Evolutionary conservation across 2,113 vertebrate species (phyloP), one percentile per base, ranked within the genome.

Genomic region (Bucco capensis): DNA sequence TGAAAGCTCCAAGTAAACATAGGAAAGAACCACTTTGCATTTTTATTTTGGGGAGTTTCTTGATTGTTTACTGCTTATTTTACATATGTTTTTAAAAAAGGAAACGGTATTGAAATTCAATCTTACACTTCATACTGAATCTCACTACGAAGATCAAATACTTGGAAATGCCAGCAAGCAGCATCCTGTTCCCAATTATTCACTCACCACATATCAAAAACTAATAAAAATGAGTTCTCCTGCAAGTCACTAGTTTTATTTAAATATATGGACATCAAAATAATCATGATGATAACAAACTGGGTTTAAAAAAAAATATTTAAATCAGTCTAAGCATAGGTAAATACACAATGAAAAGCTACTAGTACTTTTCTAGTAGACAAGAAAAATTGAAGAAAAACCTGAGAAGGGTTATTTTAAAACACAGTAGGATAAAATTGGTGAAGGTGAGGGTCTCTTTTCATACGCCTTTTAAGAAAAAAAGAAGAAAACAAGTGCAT

Each of bases 131-230:
- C 73, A 57, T 38, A 53, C 60, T 22, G 35, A 60, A 86, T 65
- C 37, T 75, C 57, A 23, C 66, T 78, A 57, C 10, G 70, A 92
- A 84, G 70, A 95, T 81, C 80, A 94, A 88, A 91, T 73, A 88
- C 62, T 75, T 82, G 40, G 69, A 88, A 89, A 25, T 66, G 46
- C 80, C 66, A 92, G 74, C 80, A 94, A 95, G 86, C 46, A 93
- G 81, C 40, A 89, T 93, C 92, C 94, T 91, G 86, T 95, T 91
- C 92, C 84, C 78, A 85, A 85, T 91, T 93, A 94, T 50, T 15
- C 31, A 94, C 53, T 88, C 65, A 69, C n/a, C 38, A 58, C 3
- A 6, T 22, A 92, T 38, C 37, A 87, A 86, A 82, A 70, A 22
- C 44, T 64, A 50, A 83, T 44, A 83, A 86, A 93, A 94, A 77